Evolutionary conservation across 2,888 invertebrate genomes (phyloP).

Genomic region (Epsilonema sp.): DNA sequence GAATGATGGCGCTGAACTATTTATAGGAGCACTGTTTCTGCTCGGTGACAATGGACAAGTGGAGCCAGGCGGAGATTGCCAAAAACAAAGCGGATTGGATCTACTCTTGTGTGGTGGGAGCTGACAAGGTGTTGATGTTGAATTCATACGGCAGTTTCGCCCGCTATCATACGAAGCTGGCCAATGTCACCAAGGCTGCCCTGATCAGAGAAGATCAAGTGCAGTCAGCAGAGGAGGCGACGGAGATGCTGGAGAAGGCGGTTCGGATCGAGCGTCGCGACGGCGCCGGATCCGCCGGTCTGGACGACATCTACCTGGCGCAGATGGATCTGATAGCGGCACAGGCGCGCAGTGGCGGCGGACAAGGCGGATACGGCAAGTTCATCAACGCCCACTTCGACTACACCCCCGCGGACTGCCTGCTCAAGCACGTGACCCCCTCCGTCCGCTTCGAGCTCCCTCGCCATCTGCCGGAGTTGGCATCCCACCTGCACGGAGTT

Average conservation of each 20-base stretch:
- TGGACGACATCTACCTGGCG: no score
- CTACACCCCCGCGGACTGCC: conserved; percentile 16
- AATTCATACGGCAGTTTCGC: neutral
- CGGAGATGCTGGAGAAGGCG: no score
- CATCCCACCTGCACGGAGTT: neutral
- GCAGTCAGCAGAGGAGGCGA: no score
- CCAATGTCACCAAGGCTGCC: no score
- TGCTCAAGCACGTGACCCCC: conserved; percentile 17
- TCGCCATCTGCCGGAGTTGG: neutral
- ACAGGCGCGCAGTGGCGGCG: no score
- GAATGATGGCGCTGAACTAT: no score
- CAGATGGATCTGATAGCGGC: no score
- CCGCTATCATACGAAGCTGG: neutral
- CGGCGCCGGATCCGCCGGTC: no score
- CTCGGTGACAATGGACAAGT: neutral
- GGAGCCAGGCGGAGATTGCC: neutral
- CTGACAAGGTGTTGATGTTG: neutral
- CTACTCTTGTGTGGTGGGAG: neutral
- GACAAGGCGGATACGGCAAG: no score
- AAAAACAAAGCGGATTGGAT: neutral
- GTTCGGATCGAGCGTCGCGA: no score
- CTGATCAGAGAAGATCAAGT: no score
- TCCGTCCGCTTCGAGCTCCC: conserved; percentile 22
- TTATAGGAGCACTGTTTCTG: neutral
- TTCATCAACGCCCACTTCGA: conserved; percentile 20